Evolutionary conservation across 2,797 vertebrate genomes (phyloP).

Genomic region (Bradypus variegatus): DNA sequence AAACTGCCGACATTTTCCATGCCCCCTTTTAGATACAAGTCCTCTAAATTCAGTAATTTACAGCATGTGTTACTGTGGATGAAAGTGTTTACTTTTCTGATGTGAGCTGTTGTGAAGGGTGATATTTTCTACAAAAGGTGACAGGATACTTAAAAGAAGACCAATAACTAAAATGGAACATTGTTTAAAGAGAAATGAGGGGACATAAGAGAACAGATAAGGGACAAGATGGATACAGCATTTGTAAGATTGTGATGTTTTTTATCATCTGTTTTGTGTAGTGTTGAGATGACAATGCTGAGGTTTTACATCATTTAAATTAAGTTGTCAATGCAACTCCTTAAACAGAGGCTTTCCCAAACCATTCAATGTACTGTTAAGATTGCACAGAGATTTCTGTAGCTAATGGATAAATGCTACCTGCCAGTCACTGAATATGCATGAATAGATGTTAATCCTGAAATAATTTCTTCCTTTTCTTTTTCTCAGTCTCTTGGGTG

Average conservation of each 20-base stretch:
- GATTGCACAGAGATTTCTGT: constrained; percentile 38
- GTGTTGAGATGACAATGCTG: constrained; percentile 10
- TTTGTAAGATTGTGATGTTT: constrained; percentile 33
- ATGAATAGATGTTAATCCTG: constrained; percentile 29
- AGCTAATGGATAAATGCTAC: constrained; percentile 19
- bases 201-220: constrained; percentile 10
- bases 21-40: constrained; percentile 17
- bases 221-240: not conserved
- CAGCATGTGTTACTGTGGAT: constrained; percentile 10
- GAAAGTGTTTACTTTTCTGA: constrained; percentile 41
- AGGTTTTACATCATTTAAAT: constrained; percentile 51
- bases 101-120: constrained; percentile 28
- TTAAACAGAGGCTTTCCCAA: not conserved
- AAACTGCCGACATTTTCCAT: constrained; percentile 53
- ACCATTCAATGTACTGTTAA: constrained; percentile 15
- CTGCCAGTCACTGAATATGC: constrained; percentile 14
- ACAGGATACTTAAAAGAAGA: constrained; percentile 31
- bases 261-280: not conserved
- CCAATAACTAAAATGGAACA: constrained; percentile 32
- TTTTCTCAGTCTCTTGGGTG: not conserved
- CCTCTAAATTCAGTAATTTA: constrained; percentile 44
- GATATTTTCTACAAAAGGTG: constrained; percentile 33
- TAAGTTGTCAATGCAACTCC: constrained; percentile 28
- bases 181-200: constrained; percentile 45
- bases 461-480: constrained; percentile 7